Evolutionary conservation across 2,888 invertebrate species (phyloP).

Genomic region (Epinotia ramella): DNA sequence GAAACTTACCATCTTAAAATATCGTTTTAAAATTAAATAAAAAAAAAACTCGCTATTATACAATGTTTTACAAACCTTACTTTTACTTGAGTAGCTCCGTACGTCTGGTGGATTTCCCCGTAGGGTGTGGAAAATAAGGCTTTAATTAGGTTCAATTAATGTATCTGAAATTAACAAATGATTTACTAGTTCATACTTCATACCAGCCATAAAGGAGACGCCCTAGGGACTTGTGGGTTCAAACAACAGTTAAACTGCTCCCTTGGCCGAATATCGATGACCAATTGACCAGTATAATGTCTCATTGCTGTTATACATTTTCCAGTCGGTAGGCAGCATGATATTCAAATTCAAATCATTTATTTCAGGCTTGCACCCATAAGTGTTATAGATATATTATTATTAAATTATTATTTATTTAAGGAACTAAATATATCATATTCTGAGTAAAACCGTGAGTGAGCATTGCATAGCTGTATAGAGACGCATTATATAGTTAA

Average conservation of each 20-base stretch:
- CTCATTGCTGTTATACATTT: not conserved
- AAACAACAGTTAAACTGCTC: constrained; percentile 21
- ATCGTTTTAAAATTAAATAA: too few relatives aligned
- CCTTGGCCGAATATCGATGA: constrained; percentile 8
- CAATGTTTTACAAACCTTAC: too few relatives aligned
- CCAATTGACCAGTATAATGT: not conserved
- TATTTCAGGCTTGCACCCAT: too few relatives aligned
- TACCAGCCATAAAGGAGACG: not conserved
- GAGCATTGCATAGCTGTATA: too few relatives aligned
- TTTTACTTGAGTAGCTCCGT: too few relatives aligned
- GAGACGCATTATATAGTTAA: too few relatives aligned
- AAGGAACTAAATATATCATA: not conserved
- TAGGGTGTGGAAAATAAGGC: not conserved
- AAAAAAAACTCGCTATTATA: too few relatives aligned
- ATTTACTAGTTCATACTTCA: constrained; percentile 12
- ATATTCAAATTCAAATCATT: too few relatives aligned
- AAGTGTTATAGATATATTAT: too few relatives aligned
- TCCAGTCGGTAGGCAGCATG: not conserved
- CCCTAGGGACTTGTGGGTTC: constrained; percentile 14
- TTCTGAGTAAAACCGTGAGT: too few relatives aligned
- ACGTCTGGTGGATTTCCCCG: too few relatives aligned
- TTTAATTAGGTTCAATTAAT: constrained; percentile 10
- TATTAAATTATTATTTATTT: not conserved
- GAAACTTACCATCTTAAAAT: too few relatives aligned
- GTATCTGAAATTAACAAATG: constrained; percentile 13